A percentile compares a stretch with the other conserved stretches of the same genome.
Conservation (phyloP, 2,888 invertebrate species). For the Aspidiotus destructor region DNA sequence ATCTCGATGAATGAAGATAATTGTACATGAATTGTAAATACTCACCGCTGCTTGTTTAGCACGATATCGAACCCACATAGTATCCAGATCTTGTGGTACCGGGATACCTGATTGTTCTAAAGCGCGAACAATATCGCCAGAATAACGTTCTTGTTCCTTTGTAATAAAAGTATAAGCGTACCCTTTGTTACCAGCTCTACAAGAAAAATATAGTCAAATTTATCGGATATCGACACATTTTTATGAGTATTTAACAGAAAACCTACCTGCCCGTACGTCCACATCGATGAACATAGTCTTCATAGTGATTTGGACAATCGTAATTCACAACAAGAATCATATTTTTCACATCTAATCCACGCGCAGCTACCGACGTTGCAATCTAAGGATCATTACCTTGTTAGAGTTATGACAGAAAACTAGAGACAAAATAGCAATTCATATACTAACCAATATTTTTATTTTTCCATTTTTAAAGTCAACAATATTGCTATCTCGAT, state of each 20-base stretch:
- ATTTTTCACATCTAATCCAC: slow-evolving; percentile 97
- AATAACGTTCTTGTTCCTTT: slow-evolving; percentile 84
- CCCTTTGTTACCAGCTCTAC: slow-evolving; percentile 86
- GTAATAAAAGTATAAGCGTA: slow-evolving; percentile 95
- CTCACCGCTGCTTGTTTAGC: slow-evolving; percentile 79
- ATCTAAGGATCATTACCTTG: slow-evolving; percentile 44
- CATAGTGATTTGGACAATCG: slow-evolving; percentile 99
- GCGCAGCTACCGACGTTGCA: slow-evolving; percentile 95
- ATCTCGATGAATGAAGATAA: slow-evolving; percentile 1
- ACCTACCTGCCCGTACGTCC: slow-evolving; percentile 66
- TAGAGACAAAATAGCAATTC: neutral
- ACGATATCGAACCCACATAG: slow-evolving; percentile 82
- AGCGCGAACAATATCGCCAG: slow-evolving; percentile 86
- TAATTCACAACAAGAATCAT: slow-evolving; percentile 95
- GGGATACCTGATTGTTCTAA: slow-evolving; percentile 70
- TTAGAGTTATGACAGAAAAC: neutral
- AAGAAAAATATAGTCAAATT: slow-evolving; percentile 16
- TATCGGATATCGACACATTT: neutral
- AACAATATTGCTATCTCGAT: slow-evolving; percentile 91
- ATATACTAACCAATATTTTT: slow-evolving; percentile 59
- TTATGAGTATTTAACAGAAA: neutral
- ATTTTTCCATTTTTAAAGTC: slow-evolving; percentile 95
- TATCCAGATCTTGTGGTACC: slow-evolving; percentile 67
- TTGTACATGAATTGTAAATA: slow-evolving; percentile 28
- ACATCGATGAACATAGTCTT: slow-evolving; percentile 98